Conservation (phyloP, 2,797 vertebrate genomes). For the Lacerta bilineata region DNA sequence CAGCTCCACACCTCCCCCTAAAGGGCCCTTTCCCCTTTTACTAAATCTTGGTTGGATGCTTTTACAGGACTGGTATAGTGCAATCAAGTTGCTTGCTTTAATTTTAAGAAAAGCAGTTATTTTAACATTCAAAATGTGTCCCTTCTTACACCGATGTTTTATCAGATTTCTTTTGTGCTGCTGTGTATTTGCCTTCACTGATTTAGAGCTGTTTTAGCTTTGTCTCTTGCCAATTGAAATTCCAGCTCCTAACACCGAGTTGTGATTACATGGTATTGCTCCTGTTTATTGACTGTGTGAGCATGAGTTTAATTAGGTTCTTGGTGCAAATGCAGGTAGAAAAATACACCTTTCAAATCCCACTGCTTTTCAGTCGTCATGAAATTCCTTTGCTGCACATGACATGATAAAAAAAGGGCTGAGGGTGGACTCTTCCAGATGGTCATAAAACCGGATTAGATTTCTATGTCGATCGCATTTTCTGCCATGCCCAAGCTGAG, state of each 20-base stretch:
- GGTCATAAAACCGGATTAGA: no score
- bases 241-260: not conserved
- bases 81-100: not conserved
- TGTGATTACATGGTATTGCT: constrained; percentile 28
- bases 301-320: not conserved
- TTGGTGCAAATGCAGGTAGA: constrained; percentile 6
- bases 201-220: not conserved
- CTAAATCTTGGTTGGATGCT: not conserved
- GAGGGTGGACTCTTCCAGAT: no score
- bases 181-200: not conserved
- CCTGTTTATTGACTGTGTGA: constrained; percentile 20
- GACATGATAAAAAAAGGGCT: not conserved
- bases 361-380: not conserved
- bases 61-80: not conserved
- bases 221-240: constrained; percentile 6
- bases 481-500: no score
- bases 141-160: constrained; percentile 2
- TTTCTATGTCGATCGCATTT: no score
- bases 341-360: constrained; percentile 13
- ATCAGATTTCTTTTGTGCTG: constrained; percentile 9
- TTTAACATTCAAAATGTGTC: not conserved
- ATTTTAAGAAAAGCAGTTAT: not conserved
- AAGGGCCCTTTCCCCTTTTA: not conserved
- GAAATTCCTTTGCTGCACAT: constrained; percentile 9
- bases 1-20: constrained; percentile 20